Evolutionary conservation across 2,888 invertebrate genomes (phyloP).

Genomic region (Lycia hirtaria): DNA sequence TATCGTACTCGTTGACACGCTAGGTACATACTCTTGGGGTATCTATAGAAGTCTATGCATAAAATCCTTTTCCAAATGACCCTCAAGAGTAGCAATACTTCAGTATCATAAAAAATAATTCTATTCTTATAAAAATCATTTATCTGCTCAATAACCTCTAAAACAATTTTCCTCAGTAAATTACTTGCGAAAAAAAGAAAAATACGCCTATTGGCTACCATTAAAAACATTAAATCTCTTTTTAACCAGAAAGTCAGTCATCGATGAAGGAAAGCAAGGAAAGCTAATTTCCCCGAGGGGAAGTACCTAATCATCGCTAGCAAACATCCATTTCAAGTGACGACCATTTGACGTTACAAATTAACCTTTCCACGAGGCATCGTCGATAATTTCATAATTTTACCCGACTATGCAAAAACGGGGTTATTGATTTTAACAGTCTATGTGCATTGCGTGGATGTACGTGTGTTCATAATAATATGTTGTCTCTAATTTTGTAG

Average conservation of each 20-base stretch:
- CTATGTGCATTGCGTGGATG: no score
- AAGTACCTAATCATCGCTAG: slow-evolving; percentile 40
- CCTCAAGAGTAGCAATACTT: no score
- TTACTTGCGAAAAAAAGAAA: background rate
- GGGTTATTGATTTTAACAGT: no score
- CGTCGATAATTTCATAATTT: slow-evolving; percentile 32
- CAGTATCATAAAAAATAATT: no score
- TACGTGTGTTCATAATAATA: no score
- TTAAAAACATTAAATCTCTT: slow-evolving; percentile 36
- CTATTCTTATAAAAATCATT: no score
- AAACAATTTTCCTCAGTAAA: background rate
- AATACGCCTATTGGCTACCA: background rate
- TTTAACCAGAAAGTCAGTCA: slow-evolving; percentile 47
- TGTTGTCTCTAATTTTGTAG: no score
- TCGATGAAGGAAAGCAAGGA: slow-evolving; percentile 58
- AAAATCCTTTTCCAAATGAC: no score
- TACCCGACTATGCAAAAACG: no score
- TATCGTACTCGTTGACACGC: no score
- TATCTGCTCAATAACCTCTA: background rate
- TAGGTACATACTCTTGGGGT: no score
- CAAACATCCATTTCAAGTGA: slow-evolving; percentile 41
- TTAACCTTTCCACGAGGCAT: slow-evolving; percentile 39
- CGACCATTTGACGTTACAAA: slow-evolving; percentile 41
- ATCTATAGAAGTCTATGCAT: no score
- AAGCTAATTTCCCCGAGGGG: slow-evolving; percentile 57